These are phyloP conservation scores for Rhynchomys soricoides DNA, from an alignment of 2,113 vertebrate genomes.

Conservation along the genomic window DNA sequence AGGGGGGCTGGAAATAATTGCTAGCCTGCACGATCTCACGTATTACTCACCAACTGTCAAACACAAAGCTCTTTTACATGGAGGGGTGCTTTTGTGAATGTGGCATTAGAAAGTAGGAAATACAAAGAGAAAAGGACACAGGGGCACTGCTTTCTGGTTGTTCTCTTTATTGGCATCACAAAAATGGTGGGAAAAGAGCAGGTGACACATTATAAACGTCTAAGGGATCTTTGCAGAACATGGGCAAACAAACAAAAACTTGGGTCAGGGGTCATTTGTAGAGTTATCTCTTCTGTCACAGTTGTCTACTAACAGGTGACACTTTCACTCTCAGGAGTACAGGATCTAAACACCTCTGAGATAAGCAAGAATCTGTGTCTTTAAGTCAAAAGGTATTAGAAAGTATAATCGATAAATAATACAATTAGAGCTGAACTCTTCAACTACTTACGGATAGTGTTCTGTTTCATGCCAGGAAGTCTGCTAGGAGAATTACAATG, in stretches of 20 bases:
- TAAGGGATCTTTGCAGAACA: not conserved
- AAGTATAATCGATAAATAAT: slow-evolving; percentile 71
- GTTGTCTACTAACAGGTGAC: not conserved
- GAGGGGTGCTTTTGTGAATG: not conserved
- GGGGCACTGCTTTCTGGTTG: not conserved
- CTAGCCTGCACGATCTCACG: not conserved
- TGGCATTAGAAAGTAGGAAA: not conserved
- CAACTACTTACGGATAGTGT: slow-evolving; percentile 60
- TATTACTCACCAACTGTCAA: not conserved
- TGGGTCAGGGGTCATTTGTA: not conserved
- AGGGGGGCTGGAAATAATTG: not conserved
- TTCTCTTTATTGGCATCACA: not conserved
- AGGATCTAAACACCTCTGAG: not conserved
- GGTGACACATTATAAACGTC: not conserved
- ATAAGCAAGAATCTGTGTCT: not conserved
- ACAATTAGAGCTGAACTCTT: slow-evolving; percentile 70
- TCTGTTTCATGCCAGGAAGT: slow-evolving; percentile 65
- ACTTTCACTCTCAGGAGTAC: not conserved
- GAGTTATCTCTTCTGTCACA: slow-evolving; percentile 20
- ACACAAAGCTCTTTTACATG: not conserved
- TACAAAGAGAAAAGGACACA: not conserved
- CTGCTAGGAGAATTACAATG: slow-evolving; percentile 75
- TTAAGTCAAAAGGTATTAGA: slow-evolving; percentile 70
- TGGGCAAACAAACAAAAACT: not conserved
- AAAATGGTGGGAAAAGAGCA: slow-evolving; percentile 5